Conservation (phyloP, 2,797 vertebrate species). For the Gila robusta region DNA sequence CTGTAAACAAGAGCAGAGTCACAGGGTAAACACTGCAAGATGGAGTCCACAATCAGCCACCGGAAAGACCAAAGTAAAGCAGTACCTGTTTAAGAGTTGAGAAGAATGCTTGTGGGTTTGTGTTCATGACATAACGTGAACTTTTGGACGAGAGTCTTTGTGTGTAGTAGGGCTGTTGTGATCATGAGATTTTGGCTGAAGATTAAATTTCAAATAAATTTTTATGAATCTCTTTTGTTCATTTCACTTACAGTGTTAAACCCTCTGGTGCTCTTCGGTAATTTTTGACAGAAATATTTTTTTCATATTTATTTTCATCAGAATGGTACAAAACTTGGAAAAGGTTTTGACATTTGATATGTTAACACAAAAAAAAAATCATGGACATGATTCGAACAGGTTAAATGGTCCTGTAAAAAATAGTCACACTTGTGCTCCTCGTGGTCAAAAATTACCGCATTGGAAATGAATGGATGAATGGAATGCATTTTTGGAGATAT, state of each 20-base stretch:
- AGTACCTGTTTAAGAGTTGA: neutral
- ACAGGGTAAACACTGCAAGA: neutral
- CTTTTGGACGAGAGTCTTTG: neutral
- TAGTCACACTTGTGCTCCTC: no score
- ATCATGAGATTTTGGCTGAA: neutral
- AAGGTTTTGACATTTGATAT: no score
- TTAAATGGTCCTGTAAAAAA: no score
- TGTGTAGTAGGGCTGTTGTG: neutral
- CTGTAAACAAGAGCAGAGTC: conserved; percentile 21
- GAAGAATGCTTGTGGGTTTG: neutral
- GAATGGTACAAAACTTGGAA: no score
- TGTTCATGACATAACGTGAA: neutral
- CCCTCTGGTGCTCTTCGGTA: no score
- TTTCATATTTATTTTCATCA: no score
- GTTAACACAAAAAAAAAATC: no score
- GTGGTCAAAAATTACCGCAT: no score
- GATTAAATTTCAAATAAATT: neutral
- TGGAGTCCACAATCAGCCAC: neutral
- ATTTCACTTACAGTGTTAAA: neutral
- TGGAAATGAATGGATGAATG: no score
- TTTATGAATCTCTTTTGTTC: neutral
- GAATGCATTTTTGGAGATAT: no score
- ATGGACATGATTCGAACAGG: no score
- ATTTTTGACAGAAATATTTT: no score
- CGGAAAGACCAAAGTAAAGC: neutral